A percentile compares a stretch with the other conserved stretches of the same genome.
These are phyloP conservation scores for Ctenomys sociabilis DNA, from an alignment of 2,113 vertebrate species.

Conservation along the genomic window DNA sequence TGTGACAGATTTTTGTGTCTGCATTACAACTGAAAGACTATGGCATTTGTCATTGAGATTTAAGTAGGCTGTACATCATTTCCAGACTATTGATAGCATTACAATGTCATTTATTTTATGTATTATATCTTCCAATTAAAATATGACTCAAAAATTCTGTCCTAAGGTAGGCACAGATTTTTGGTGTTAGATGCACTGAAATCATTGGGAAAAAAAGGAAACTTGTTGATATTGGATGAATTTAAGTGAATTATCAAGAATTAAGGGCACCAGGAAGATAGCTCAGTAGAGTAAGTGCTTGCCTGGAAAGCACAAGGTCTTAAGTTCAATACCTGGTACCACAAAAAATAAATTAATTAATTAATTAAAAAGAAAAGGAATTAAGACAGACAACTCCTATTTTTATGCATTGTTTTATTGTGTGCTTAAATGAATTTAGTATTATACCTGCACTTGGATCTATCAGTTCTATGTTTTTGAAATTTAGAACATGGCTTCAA, in stretches of 20 bases:
- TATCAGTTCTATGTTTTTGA: slow-evolving; percentile 25
- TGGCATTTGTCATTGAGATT: background rate
- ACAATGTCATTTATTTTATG: slow-evolving; percentile 27
- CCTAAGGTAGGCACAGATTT: background rate
- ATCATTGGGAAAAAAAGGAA: background rate
- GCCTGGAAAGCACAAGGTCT: no score
- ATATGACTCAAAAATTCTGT: background rate
- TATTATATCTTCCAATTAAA: slow-evolving; percentile 2
- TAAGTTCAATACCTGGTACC: no score
- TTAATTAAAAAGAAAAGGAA: no score
- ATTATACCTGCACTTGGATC: background rate
- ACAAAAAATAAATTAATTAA: no score
- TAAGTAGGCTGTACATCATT: slow-evolving; percentile 35
- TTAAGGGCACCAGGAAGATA: background rate
- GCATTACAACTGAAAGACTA: background rate
- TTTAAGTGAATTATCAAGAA: slow-evolving; percentile 40
- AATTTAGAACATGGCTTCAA: background rate
- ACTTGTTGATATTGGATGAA: background rate
- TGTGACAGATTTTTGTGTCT: slow-evolving; percentile 60
- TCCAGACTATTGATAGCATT: background rate
- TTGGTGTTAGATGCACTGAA: background rate
- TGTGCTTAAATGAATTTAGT: slow-evolving; percentile 41
- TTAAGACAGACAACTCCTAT: background rate
- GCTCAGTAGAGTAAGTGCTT: no score
- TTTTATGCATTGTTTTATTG: slow-evolving; percentile 23